These are phyloP conservation scores for Arctia plantaginis DNA, from an alignment of 2,888 invertebrate species.

Conservation along the genomic window DNA sequence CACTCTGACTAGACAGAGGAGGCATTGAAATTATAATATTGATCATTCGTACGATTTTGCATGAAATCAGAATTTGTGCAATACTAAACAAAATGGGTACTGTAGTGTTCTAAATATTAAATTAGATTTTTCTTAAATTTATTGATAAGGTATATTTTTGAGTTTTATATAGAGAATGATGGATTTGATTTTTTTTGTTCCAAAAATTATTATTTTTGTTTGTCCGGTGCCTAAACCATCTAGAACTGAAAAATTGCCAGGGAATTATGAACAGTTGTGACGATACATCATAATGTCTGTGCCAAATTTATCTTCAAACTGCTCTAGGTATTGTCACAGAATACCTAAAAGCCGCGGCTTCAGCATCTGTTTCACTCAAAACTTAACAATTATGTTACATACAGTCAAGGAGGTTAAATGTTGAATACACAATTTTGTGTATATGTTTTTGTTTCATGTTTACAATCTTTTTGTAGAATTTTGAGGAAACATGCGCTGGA, in stretches of 20 bases:
- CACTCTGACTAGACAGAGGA: conserved; percentile 34
- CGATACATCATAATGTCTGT: conserved; percentile 68
- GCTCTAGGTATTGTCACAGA: conserved; percentile 45
- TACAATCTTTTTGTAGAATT: conserved; percentile 59
- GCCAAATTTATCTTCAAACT: conserved; percentile 77
- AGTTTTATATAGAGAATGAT: conserved; percentile 63
- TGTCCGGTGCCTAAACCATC: conserved; percentile 78
- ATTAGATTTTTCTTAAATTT: conserved; percentile 63
- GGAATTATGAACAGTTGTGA: conserved; percentile 61
- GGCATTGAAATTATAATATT: conserved; percentile 45
- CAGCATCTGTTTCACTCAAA: conserved; percentile 7
- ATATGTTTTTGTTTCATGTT: conserved; percentile 19
- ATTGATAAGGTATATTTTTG: conserved; percentile 71
- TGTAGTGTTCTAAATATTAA: conserved; percentile 74
- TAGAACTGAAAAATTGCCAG: conserved; percentile 65
- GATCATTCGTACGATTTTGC: conserved; percentile 75
- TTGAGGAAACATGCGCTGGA: conserved; percentile 46
- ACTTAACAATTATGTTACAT: conserved; percentile 6
- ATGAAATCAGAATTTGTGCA: conserved; percentile 78
- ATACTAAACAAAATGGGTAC: conserved; percentile 74
- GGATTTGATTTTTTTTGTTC: conserved; percentile 63
- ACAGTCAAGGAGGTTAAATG: conserved; percentile 1
- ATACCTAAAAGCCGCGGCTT: conserved; percentile 25
- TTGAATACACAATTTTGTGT: conserved; percentile 43
- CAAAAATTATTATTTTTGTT: conserved; percentile 48